phyloP scores from a whole-genome alignment of 53 echinoderm and acorn worm genomes.

The Antedon mediterranea region DNA sequence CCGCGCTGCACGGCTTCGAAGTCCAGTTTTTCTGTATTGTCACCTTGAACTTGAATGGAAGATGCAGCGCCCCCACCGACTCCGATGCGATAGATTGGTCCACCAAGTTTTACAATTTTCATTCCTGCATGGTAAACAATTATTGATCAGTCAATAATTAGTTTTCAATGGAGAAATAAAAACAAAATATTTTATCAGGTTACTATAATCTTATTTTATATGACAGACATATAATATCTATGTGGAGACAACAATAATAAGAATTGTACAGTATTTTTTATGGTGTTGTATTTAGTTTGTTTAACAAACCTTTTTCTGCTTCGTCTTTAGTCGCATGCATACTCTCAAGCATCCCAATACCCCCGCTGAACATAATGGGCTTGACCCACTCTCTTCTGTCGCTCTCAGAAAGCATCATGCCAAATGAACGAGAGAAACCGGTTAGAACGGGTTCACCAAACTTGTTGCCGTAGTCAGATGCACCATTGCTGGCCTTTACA shows the following conservation, averaged over 20 bases:
- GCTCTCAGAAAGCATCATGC: constrained; percentile 50
- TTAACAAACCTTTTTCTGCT: constrained; percentile 38
- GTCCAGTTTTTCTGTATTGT: constrained; percentile 84
- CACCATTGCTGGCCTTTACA: constrained; percentile 82
- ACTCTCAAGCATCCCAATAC: constrained; percentile 66
- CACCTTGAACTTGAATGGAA: constrained; percentile 96
- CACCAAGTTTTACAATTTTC: constrained; percentile 87
- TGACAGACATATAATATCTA: no score
- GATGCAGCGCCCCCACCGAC: constrained; percentile 96
- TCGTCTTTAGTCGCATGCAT: constrained; percentile 53
- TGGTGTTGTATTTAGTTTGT: no score
- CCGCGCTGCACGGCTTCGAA: constrained; percentile 96
- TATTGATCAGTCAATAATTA: background rate
- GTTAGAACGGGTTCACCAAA: constrained; percentile 93
- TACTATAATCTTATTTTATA: background rate
- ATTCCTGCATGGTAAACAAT: constrained; percentile 30
- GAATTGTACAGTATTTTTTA: no score
- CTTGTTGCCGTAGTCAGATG: constrained; percentile 94
- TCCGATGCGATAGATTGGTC: constrained; percentile 91
- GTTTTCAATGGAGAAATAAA: no score
- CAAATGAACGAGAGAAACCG: constrained; percentile 91
- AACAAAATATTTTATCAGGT: no score
- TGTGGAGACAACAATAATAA: no score
- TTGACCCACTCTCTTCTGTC: constrained; percentile 95
- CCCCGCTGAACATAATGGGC: constrained; percentile 96